Conservation (phyloP, 2,888 invertebrate genomes). For the Loripinus fragilis region DNA sequence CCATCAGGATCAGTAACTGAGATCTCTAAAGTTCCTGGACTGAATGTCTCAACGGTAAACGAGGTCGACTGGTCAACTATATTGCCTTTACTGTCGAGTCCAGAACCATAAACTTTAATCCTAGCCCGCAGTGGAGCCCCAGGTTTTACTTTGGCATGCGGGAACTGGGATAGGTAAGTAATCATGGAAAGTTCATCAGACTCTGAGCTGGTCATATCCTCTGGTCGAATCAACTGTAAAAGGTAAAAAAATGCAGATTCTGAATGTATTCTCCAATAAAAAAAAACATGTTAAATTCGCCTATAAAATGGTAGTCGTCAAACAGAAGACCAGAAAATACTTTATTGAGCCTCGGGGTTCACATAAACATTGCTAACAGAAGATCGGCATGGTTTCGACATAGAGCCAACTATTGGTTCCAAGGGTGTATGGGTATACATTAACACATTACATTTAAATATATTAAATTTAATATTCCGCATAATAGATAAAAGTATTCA, state of each 20-base stretch:
- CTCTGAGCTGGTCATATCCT: neutral
- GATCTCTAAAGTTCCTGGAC: neutral
- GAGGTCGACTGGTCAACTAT: neutral
- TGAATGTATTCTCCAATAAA: too few relatives aligned
- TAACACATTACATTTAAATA: too few relatives aligned
- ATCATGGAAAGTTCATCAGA: neutral
- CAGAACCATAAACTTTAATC: neutral
- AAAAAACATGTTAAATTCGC: too few relatives aligned
- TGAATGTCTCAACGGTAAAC: constrained; percentile 8
- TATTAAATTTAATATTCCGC: too few relatives aligned
- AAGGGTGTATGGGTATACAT: too few relatives aligned
- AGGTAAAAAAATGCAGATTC: neutral
- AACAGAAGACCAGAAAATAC: too few relatives aligned
- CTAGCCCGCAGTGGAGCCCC: neutral
- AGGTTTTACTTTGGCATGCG: neutral
- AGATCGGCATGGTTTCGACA: too few relatives aligned
- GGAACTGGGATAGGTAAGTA: constrained; percentile 9
- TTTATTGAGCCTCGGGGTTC: too few relatives aligned
- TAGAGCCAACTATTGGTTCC: too few relatives aligned
- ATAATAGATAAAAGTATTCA: too few relatives aligned
- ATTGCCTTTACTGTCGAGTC: neutral
- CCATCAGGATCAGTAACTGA: neutral
- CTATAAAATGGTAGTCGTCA: too few relatives aligned
- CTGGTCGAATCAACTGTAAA: neutral
- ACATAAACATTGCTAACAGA: too few relatives aligned